These are phyloP conservation scores for Crossocerus cetratus DNA, from an alignment of 2,888 invertebrate species.

Conservation along the genomic window DNA sequence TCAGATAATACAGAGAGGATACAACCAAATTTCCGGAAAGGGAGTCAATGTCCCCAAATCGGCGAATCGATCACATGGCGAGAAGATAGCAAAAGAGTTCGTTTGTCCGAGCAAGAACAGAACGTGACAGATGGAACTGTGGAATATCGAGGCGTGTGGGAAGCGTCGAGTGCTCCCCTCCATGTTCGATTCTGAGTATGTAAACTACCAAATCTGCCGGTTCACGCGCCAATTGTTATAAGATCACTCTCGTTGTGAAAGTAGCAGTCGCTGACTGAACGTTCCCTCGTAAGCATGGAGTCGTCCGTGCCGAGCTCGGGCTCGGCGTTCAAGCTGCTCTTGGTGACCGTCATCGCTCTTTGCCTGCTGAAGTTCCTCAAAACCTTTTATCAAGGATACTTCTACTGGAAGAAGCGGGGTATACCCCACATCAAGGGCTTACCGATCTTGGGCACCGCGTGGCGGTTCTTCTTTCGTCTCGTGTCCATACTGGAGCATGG, in stretches of 20 bases:
- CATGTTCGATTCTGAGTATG: no score
- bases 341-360: constrained; percentile 23
- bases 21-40: no score
- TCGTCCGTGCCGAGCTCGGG: not conserved
- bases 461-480: constrained; percentile 34
- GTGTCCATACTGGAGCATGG: constrained; percentile 21
- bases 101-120: no score
- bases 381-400: constrained; percentile 19
- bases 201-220: no score
- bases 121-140: no score
- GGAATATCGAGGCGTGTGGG: no score
- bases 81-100: no score
- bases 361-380: constrained; percentile 6
- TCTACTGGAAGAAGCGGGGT: constrained; percentile 55
- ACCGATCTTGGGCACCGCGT: constrained; percentile 46
- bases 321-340: constrained; percentile 10
- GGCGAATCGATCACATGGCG: no score
- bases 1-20: no score
- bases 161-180: no score
- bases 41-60: no score
- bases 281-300: constrained; percentile 26
- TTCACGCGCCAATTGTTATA: no score
- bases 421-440: constrained; percentile 36
- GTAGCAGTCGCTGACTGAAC: not conserved
- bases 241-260: not conserved